phyloP scores from a whole-genome alignment of 2,797 vertebrate genomes.

The Hozukius guyotensis region DNA sequence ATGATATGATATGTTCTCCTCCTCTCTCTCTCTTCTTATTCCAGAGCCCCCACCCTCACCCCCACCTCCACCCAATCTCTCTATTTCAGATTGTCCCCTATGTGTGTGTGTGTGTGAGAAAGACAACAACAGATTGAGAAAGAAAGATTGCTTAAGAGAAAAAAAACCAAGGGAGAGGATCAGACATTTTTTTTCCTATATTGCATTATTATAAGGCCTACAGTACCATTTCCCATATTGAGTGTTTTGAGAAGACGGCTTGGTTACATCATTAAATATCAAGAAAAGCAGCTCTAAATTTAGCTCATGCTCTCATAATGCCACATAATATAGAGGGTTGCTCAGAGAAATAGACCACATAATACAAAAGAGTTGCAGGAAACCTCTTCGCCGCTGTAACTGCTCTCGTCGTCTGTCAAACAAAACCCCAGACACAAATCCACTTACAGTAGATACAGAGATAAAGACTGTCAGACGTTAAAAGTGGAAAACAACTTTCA shows the following conservation, averaged over 20 bases:
- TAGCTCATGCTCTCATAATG: background rate
- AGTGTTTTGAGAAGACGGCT: background rate
- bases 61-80: background rate
- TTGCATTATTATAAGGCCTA: background rate
- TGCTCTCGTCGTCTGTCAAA: conserved; percentile 28
- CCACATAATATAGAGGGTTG: background rate
- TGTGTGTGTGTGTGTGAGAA: background rate
- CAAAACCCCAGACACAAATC: conserved; percentile 52
- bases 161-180: background rate
- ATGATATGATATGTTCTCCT: conserved; percentile 14
- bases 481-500: conserved; percentile 56
- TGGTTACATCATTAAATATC: conserved; percentile 6
- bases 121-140: conserved; percentile 8
- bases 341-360: background rate
- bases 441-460: conserved; percentile 51
- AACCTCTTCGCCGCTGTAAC: conserved; percentile 19
- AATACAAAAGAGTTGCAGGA: conserved; percentile 32
- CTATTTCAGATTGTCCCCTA: conserved; percentile 1
- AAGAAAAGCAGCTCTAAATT: conserved; percentile 20
- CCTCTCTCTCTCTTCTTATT: background rate
- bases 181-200: background rate
- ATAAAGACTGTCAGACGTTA: conserved; percentile 41
- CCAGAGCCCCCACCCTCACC: background rate
- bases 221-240: background rate
- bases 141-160: background rate